Conservation (phyloP, 1,140 invertebrate genomes). For the Drosophila sechellia region DNA sequence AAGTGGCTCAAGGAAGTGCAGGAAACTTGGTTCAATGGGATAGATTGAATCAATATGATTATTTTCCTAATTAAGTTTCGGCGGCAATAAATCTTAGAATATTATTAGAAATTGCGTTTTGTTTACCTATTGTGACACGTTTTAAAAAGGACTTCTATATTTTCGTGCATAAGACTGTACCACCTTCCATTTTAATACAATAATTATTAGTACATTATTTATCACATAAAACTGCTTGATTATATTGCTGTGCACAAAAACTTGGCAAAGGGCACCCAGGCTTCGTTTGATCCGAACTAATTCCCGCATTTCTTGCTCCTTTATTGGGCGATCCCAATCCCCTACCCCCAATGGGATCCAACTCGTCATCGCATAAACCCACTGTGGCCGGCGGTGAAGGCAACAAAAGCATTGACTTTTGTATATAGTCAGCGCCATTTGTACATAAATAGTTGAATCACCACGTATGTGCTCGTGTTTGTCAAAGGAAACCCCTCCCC, state of each 20-base stretch:
- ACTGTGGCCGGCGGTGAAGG: conserved; percentile 26
- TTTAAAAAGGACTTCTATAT: no score
- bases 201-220: no score
- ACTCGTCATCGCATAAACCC: background rate
- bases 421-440: conserved; percentile 80
- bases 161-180: no score
- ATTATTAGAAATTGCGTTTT: background rate
- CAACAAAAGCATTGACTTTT: conserved; percentile 79
- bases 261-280: background rate
- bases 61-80: background rate
- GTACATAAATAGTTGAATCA: conserved; percentile 72
- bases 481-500: conserved; percentile 64
- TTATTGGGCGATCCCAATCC: conserved; percentile 34
- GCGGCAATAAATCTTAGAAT: background rate
- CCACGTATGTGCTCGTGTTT: conserved; percentile 29
- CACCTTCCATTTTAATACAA: no score
- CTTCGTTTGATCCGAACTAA: conserved; percentile 39
- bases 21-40: conserved; percentile 3
- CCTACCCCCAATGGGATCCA: background rate
- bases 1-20: background rate
- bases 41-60: conserved; percentile 12
- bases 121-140: no score
- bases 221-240: no score
- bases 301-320: conserved; percentile 2
- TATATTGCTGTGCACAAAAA: background rate